These are phyloP conservation scores for Trissoscelio sp. DNA, from an alignment of 2,888 invertebrate species.

Conservation along the genomic window DNA sequence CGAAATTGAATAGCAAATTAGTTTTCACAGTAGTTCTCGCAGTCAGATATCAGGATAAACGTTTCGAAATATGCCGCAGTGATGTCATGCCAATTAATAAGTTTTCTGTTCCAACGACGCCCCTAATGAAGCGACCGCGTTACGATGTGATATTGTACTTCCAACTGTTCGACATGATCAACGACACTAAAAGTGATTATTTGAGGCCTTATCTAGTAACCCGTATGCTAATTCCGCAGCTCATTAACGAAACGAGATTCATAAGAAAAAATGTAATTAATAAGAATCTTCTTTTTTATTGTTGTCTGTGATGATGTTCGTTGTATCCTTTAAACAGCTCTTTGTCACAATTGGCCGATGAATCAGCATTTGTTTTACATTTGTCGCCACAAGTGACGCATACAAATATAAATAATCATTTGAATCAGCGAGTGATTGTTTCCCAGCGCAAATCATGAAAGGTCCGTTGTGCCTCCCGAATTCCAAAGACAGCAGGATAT, in stretches of 20 bases:
- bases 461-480: slow-evolving; percentile 38
- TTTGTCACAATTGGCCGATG: slow-evolving; percentile 37
- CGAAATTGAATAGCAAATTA: slow-evolving; percentile 65
- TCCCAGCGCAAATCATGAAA: slow-evolving; percentile 40
- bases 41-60: slow-evolving; percentile 52
- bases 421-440: slow-evolving; percentile 49
- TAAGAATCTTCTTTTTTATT: slow-evolving; percentile 31
- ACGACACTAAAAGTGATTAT: slow-evolving; percentile 57
- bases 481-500: slow-evolving; percentile 65
- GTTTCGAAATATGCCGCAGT: slow-evolving; percentile 49
- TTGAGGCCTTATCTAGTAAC: slow-evolving; percentile 39
- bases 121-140: slow-evolving; percentile 61
- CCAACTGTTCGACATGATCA: slow-evolving; percentile 61
- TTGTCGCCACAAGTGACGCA: slow-evolving; percentile 63
- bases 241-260: slow-evolving; percentile 22
- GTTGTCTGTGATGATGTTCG: background rate
- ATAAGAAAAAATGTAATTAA: slow-evolving; percentile 45
- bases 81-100: slow-evolving; percentile 69
- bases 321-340: slow-evolving; percentile 1
- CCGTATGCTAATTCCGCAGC: slow-evolving; percentile 54
- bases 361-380: slow-evolving; percentile 63
- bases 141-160: slow-evolving; percentile 60
- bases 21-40: slow-evolving; percentile 66
- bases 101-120: slow-evolving; percentile 50
- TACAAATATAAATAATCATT: slow-evolving; percentile 61